Percentiles rank a stretch among this genome's conserved stretches.
Evolutionary conservation across 1,140 invertebrate genomes (phyloP).

Genomic region (Drosophila insularis): DNA sequence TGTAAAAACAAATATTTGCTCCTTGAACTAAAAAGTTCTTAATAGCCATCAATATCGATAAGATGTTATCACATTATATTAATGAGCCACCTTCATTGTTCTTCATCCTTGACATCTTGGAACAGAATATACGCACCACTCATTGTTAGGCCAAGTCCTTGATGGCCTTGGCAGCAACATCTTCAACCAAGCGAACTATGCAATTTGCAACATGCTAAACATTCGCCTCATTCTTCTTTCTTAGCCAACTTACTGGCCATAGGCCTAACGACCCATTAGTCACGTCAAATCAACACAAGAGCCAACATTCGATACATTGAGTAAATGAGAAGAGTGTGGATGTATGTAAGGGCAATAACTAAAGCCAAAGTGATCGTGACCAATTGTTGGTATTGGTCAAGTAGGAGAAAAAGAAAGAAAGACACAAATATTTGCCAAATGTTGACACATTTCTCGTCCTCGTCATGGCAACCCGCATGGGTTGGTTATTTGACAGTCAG

Average conservation of each 20-base stretch:
- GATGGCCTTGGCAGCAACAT: constrained; percentile 18
- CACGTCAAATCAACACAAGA: constrained; percentile 75
- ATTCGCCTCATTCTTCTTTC: background rate
- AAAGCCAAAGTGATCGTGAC: constrained; percentile 74
- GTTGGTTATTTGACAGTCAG: background rate
- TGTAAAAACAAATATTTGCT: background rate
- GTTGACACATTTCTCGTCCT: background rate
- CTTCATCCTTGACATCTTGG: constrained; percentile 36
- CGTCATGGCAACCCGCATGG: background rate
- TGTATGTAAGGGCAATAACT: constrained; percentile 40
- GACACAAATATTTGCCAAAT: background rate
- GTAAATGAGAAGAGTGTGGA: constrained; percentile 39
- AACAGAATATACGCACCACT: constrained; percentile 32
- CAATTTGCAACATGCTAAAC: constrained; percentile 54
- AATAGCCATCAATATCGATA: background rate
- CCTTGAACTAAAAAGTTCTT: background rate
- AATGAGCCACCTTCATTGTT: background rate
- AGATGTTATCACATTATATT: background rate
- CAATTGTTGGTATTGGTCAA: constrained; percentile 62
- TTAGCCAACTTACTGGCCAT: constrained; percentile 29
- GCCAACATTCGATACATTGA: constrained; percentile 31
- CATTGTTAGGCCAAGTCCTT: constrained; percentile 30
- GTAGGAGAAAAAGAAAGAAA: constrained; percentile 3
- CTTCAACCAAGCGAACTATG: constrained; percentile 37
- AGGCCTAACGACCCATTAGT: constrained; percentile 74